Evolutionary conservation across 2,797 vertebrate species (phyloP).

Genomic region (Psittacula derbiana): DNA sequence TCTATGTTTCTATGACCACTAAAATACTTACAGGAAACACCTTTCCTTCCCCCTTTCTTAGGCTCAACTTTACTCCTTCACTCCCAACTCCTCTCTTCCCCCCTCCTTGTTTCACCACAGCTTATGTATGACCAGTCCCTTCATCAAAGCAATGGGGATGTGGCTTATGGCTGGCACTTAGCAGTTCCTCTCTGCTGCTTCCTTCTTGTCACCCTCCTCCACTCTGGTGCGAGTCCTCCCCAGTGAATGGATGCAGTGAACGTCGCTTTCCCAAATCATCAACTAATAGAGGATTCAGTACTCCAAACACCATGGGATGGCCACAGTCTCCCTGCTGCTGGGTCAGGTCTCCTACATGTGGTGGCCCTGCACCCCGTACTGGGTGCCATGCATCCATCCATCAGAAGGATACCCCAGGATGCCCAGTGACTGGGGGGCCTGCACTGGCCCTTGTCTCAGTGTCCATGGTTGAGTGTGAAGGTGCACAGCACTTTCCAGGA

Average conservation of each 20-base stretch:
- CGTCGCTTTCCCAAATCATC: background rate
- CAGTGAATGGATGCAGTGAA: background rate
- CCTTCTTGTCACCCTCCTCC: background rate
- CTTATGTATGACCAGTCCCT: rapidly evolving
- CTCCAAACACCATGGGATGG: background rate
- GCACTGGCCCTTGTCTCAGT: background rate
- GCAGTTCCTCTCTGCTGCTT: background rate
- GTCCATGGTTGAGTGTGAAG: background rate
- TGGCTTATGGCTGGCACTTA: rapidly evolving
- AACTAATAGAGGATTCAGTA: background rate
- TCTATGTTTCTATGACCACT: background rate
- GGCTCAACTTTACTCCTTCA: background rate
- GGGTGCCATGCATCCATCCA: rapidly evolving
- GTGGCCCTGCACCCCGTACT: background rate
- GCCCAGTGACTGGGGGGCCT: background rate
- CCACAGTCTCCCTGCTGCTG: background rate
- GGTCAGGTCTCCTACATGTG: background rate
- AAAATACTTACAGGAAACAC: background rate
- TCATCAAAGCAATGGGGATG: rapidly evolving
- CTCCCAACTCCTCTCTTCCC: background rate
- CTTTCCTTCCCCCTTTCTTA: background rate
- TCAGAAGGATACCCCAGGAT: background rate
- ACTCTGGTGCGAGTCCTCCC: background rate
- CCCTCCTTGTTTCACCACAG: background rate
- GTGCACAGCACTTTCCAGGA: background rate